A percentile compares a stretch with the other conserved stretches of the same genome.
phyloP scores from a whole-genome alignment of 2,797 vertebrate species.

The Propithecus perrieri region DNA sequence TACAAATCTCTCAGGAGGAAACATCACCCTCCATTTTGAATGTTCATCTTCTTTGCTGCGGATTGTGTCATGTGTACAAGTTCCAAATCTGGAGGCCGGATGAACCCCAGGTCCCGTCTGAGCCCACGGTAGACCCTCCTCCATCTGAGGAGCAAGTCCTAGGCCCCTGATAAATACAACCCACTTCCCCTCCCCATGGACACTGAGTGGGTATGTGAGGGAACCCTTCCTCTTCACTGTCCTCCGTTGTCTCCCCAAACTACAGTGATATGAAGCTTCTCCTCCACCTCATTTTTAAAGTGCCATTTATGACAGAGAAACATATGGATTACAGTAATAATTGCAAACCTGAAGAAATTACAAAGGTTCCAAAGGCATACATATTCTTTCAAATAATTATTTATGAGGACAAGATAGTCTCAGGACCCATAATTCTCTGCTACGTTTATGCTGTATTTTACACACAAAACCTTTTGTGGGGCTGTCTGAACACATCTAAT shows the following conservation, averaged over 20 bases:
- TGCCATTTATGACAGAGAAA: not conserved
- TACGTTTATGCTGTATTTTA: not conserved
- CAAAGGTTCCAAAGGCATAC: not conserved
- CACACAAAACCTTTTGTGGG: not conserved
- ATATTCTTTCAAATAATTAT: not conserved
- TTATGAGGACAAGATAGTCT: not conserved
- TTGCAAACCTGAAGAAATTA: not conserved
- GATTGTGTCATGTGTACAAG: not conserved
- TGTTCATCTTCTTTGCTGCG: not conserved
- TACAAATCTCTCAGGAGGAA: not conserved
- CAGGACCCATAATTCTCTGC: not conserved
- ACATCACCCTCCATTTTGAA: not conserved
- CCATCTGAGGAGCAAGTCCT: not conserved
- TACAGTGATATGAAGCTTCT: not conserved
- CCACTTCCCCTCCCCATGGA: no score
- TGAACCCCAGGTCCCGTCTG: not conserved
- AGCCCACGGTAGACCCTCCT: not conserved
- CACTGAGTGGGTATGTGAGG: not conserved
- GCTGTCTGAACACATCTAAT: not conserved
- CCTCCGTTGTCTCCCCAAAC: not conserved
- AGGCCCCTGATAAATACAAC: not conserved
- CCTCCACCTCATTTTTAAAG: not conserved
- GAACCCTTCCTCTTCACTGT: not conserved
- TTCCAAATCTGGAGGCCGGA: not conserved
- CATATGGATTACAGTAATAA: not conserved